phyloP scores from a whole-genome alignment of 2,113 vertebrate genomes.

The Colossoma macropomum region DNA sequence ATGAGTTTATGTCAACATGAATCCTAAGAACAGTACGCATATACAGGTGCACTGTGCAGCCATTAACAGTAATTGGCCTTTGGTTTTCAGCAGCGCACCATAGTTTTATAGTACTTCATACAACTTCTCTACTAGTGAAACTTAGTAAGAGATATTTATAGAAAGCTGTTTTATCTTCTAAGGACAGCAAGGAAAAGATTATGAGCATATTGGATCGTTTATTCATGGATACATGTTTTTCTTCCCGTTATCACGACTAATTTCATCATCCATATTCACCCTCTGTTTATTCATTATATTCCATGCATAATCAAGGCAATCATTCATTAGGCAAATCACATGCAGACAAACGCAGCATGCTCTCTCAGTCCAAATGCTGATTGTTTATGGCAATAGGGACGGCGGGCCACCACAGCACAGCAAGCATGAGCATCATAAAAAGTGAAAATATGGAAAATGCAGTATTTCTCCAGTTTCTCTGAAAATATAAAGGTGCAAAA shows the following conservation, averaged over 20 bases:
- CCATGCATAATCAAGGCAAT: conserved; percentile 58
- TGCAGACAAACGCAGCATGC: conserved; percentile 49
- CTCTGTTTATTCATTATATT: conserved; percentile 59
- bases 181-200: not conserved
- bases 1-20: conserved; percentile 13
- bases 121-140: not conserved
- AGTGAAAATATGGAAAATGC: not conserved
- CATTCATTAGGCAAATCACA: conserved; percentile 50
- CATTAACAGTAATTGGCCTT: not conserved
- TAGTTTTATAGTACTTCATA: not conserved
- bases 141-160: not conserved
- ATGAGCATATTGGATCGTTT: conserved; percentile 36
- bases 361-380: conserved; percentile 46
- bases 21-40: not conserved
- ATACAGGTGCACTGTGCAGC: not conserved
- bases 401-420: conserved; percentile 18
- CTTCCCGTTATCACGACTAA: conserved; percentile 55
- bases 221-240: conserved; percentile 52
- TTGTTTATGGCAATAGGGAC: conserved; percentile 47
- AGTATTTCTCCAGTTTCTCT: not conserved
- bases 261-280: conserved; percentile 56
- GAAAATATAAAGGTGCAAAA: too few species aligned
- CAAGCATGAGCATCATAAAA: conserved; percentile 19
- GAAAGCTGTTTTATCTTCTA: conserved; percentile 16
- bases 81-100: not conserved